phyloP scores from a whole-genome alignment of 2,113 vertebrate species.

The Pseudorhombus dupliciocellatus region DNA sequence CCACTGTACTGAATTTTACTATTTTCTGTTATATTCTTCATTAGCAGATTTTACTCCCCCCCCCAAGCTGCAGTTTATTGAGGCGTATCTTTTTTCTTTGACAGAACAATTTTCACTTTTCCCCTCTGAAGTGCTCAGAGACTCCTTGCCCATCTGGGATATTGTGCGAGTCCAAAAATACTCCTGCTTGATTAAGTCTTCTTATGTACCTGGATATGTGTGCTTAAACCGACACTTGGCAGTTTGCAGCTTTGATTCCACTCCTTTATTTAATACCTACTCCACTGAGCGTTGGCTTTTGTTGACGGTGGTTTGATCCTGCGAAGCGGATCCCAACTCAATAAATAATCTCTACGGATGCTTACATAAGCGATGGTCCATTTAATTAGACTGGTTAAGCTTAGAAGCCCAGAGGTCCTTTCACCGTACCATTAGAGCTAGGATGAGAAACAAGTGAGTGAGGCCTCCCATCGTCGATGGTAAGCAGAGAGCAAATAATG shows the following conservation, averaged over 20 bases:
- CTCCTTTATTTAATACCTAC: conserved; percentile 66
- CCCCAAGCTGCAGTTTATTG: conserved; percentile 60
- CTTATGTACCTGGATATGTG: conserved; percentile 75
- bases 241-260: conserved; percentile 66
- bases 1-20: conserved; percentile 3
- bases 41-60: conserved; percentile 30
- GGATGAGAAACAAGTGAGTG: conserved; percentile 72
- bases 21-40: conserved; percentile 3
- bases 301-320: conserved; percentile 70
- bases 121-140: conserved; percentile 69
- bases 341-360: conserved; percentile 75
- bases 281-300: conserved; percentile 62
- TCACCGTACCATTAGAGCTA: conserved; percentile 70
- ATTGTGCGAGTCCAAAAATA: conserved; percentile 73
- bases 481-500: conserved; percentile 74
- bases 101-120: conserved; percentile 68
- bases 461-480: conserved; percentile 58
- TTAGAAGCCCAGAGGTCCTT: conserved; percentile 76
- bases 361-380: conserved; percentile 72
- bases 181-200: conserved; percentile 75
- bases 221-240: conserved; percentile 69
- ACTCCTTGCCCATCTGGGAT: conserved; percentile 68
- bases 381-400: conserved; percentile 80
- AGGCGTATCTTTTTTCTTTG: conserved; percentile 68
- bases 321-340: conserved; percentile 69